Percentiles rank a stretch among this genome's conserved stretches.
phyloP scores from a whole-genome alignment of 2,113 vertebrate species.

The Amazona vittata region DNA sequence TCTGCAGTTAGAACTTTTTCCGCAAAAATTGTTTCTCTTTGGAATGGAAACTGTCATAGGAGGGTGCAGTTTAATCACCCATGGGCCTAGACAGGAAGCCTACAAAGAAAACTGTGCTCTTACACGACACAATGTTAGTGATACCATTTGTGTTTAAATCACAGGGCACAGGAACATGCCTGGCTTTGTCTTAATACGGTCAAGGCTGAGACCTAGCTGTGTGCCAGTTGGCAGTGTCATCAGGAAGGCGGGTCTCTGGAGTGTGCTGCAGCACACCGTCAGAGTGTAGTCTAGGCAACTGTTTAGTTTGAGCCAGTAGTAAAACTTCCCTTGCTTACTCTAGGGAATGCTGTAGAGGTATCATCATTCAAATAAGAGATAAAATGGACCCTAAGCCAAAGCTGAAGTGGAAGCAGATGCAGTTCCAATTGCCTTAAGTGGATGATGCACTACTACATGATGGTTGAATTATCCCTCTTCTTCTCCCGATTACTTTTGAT shows the following conservation, averaged over 20 bases:
- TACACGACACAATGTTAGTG: accelerated
- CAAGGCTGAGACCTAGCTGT: not conserved
- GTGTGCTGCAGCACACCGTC: not conserved
- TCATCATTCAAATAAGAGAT: conserved; percentile 2
- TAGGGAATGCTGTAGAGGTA: conserved; percentile 1
- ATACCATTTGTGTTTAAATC: accelerated
- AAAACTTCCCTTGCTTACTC: not conserved
- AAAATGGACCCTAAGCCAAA: conserved; percentile 52
- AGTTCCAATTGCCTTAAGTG: conserved; percentile 59
- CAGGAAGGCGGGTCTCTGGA: not conserved
- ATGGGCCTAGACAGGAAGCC: not conserved
- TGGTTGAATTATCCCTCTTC: conserved; percentile 55
- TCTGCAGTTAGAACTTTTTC: not conserved
- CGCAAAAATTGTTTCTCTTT: not conserved
- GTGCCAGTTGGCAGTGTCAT: not conserved
- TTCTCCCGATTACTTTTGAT: conserved; percentile 45
- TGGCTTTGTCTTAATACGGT: not conserved
- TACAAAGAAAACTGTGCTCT: not conserved
- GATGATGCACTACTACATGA: conserved; percentile 8
- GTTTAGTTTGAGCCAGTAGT: not conserved
- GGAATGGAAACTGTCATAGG: not conserved
- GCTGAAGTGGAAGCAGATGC: conserved; percentile 67
- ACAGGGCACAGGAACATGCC: not conserved
- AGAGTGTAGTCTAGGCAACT: not conserved
- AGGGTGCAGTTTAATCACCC: not conserved